A percentile compares a stretch with the other conserved stretches of the same genome.
phyloP scores from a whole-genome alignment of 2,113 vertebrate species.

The Phalacrocorax brasilianus region DNA sequence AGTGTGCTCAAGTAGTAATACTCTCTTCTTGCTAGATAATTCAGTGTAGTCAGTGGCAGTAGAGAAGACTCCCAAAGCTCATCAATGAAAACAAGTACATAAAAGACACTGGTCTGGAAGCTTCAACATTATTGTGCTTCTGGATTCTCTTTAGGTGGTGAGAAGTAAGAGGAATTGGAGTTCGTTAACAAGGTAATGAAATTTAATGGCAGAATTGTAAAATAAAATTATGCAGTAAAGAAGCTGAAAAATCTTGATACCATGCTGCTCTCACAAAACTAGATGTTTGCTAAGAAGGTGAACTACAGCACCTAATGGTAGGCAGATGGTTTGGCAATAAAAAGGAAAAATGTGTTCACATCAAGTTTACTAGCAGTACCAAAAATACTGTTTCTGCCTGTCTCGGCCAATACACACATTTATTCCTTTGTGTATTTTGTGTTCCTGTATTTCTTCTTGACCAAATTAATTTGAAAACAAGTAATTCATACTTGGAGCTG shows the following conservation, averaged over 20 bases:
- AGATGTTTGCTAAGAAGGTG: not conserved
- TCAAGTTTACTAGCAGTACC: not conserved
- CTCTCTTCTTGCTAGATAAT: not conserved
- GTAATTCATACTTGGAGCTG: not conserved
- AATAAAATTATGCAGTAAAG: not conserved
- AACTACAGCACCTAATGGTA: not conserved
- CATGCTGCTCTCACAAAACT: accelerated
- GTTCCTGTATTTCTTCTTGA: not conserved
- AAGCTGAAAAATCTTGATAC: not conserved
- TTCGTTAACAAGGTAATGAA: conserved; percentile 10
- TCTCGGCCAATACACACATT: not conserved
- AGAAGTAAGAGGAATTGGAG: not conserved
- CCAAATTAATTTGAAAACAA: not conserved
- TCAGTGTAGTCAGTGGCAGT: not conserved
- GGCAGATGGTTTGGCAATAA: not conserved
- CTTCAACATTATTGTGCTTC: not conserved
- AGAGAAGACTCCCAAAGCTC: not conserved
- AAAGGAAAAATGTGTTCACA: not conserved
- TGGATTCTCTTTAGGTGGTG: not conserved
- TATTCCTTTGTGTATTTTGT: not conserved
- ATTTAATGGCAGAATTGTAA: not conserved
- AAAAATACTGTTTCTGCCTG: not conserved
- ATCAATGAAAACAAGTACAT: not conserved
- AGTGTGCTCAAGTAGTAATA: not conserved
- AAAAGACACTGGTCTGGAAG: not conserved